Evolutionary conservation across 2,113 vertebrate genomes (phyloP).

Genomic region (Catharus bicknelli): DNA sequence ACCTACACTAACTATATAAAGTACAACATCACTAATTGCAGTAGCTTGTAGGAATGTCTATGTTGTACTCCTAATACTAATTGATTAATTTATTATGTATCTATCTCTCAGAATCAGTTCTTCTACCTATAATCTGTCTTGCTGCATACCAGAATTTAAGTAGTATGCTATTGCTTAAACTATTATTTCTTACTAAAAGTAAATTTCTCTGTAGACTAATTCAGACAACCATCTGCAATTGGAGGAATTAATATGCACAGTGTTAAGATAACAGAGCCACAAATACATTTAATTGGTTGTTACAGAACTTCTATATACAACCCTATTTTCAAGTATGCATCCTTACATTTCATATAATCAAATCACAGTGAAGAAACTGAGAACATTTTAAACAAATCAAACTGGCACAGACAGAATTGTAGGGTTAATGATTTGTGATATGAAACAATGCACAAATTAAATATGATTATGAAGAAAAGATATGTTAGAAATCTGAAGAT

Average conservation of each 20-base stretch:
- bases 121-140: background rate
- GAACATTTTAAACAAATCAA: background rate
- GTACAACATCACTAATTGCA: background rate
- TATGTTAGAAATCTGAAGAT: background rate
- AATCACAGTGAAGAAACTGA: background rate
- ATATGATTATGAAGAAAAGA: background rate
- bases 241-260: background rate
- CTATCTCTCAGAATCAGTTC: background rate
- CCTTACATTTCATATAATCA: background rate
- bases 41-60: background rate
- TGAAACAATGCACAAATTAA: background rate
- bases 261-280: background rate
- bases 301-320: background rate
- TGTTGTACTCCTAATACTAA: background rate
- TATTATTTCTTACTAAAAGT: background rate
- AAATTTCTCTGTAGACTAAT: background rate
- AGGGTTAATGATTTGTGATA: background rate
- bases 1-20: background rate
- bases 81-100: background rate
- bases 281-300: background rate
- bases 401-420: background rate
- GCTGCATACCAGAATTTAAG: background rate
- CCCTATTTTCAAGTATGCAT: background rate
- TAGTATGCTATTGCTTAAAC: background rate
- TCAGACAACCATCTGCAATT: background rate